Evolutionary conservation across 2,797 vertebrate genomes (phyloP).

Genomic region (Macropodus opercularis): DNA sequence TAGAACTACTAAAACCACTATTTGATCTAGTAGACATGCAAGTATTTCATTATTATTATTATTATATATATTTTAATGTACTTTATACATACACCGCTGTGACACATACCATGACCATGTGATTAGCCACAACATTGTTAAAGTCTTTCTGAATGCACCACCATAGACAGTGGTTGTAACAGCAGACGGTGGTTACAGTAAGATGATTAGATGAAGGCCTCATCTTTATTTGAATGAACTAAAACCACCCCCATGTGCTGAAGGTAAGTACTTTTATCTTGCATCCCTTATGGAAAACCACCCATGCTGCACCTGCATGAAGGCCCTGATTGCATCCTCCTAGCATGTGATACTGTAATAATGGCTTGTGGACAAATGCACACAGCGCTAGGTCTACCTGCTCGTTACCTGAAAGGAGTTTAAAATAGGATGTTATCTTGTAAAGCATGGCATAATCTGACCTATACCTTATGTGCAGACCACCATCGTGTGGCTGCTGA

Average conservation of each 20-base stretch:
- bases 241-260: background rate
- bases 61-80: background rate
- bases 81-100: too few species aligned
- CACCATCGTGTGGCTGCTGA: background rate
- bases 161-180: too few species aligned
- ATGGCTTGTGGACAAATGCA: background rate
- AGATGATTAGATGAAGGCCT: background rate
- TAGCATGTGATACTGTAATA: background rate
- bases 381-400: too few species aligned
- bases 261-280: background rate
- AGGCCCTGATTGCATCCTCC: background rate
- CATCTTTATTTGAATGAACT: background rate
- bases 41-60: background rate
- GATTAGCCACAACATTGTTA: too few species aligned
- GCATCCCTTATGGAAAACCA: background rate
- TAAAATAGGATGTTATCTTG: background rate
- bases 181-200: background rate
- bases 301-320: background rate
- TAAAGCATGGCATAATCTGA: background rate
- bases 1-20: background rate
- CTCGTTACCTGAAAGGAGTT: too few species aligned
- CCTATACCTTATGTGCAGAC: conserved; percentile 8
- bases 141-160: too few species aligned
- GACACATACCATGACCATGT: too few species aligned
- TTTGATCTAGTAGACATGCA: background rate